Base-by-base conservation (phyloP, 1,140 invertebrate genomes). In the Homarus americanus region DNA sequence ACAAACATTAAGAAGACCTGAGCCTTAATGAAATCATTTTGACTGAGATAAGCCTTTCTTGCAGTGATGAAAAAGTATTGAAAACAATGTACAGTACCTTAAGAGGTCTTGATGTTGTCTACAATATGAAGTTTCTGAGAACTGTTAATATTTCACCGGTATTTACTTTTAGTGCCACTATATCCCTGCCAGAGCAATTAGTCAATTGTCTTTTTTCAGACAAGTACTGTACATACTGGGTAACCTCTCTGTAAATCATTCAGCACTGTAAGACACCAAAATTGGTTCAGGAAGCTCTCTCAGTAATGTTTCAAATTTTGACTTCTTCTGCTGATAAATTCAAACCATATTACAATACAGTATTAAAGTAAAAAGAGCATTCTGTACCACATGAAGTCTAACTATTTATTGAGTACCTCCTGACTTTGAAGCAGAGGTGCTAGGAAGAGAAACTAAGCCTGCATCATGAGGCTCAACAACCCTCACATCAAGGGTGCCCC, bases 11-110 rank as follows among this genome's bases (percentile, higher is more conserved):
- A 53, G 40, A 76, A 44, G 72, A 86, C 83, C 69, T 86, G 72
- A 86, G 83, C 28, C 44, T 86, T 75, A 86, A 86, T 49, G n/a
- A 69, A 53, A 86, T 28, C 2, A 86, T 86, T 76, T 76, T 86
- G 72, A 76, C 72, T 58, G 20, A 58, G 24, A 58, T 15, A 4
- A 58, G 53, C 53, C 24, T 58, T 15, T 20, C 20, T 58, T 58
- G 53, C 20, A 20, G 24, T 58, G 53, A 15, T 58, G n/a, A n/a
- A n/a, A n/a, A n/a, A n/a, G n/a, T n/a, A n/a, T n/a, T n/a, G n/a
- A n/a, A n/a, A n/a, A n/a, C n/a, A n/a, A n/a, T n/a, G n/a, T n/a
- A n/a, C n/a, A n/a, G n/a, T n/a, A n/a, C n/a, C n/a, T n/a, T n/a
- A n/a, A n/a, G n/a, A n/a, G n/a, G 53, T 58, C 53, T 24, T 58